Conservation (phyloP, 2,888 invertebrate species). For the Notodonta ziczac region DNA sequence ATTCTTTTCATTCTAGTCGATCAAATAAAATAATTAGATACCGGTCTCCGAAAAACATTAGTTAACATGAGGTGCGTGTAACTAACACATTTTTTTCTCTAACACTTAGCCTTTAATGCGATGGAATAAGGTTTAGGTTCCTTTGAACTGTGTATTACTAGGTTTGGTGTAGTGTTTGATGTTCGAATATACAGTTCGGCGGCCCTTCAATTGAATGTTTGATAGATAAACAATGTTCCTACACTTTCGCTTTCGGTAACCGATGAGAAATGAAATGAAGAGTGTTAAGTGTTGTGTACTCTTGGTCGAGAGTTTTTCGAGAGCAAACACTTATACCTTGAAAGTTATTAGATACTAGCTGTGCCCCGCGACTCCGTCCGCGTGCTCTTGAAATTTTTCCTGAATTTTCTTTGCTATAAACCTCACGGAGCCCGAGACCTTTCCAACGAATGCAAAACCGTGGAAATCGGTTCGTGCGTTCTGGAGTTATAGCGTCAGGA, state of each 20-base stretch:
- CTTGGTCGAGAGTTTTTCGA: slow-evolving; percentile 3
- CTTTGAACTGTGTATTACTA: neutral
- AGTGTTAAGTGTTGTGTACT: slow-evolving; percentile 27
- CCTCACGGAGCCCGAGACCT: too few species aligned
- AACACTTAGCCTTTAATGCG: neutral
- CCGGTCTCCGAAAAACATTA: slow-evolving; percentile 18
- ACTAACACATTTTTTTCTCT: neutral
- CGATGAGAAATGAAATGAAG: slow-evolving; percentile 35
- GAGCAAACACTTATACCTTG: neutral
- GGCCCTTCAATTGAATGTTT: slow-evolving; percentile 40
- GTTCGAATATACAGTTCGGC: slow-evolving; percentile 16
- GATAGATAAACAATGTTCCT: slow-evolving; percentile 42
- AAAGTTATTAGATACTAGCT: neutral
- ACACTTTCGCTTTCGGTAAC: slow-evolving; percentile 43
- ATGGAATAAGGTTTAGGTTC: slow-evolving; percentile 7
- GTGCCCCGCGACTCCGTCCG: too few species aligned
- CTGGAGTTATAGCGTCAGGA: too few species aligned
- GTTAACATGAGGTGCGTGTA: slow-evolving; percentile 13
- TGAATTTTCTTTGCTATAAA: too few species aligned
- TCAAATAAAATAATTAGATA: slow-evolving; percentile 25
- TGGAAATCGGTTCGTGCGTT: too few species aligned
- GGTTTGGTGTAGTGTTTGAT: slow-evolving; percentile 7
- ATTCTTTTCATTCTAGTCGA: slow-evolving; percentile 17
- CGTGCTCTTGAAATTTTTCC: too few species aligned
- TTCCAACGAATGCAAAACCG: too few species aligned